Conservation (phyloP, 1,140 invertebrate genomes). For the Babylonia areolata region DNA sequence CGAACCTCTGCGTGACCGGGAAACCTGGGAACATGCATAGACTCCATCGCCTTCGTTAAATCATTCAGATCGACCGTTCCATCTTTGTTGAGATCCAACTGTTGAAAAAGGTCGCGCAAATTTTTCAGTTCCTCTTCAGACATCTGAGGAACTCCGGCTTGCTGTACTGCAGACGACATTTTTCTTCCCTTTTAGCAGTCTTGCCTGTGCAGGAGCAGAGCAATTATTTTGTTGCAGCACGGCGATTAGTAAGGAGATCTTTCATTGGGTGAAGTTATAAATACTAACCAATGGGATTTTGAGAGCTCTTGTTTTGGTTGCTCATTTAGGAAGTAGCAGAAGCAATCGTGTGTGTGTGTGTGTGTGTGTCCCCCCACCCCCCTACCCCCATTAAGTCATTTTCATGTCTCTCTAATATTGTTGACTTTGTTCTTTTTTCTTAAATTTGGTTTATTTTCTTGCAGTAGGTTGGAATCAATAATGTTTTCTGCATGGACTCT, state of each 20-base stretch:
- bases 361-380: too few species aligned
- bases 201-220: not conserved
- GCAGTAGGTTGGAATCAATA: too few species aligned
- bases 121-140: slow-evolving; percentile 52
- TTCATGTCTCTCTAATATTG: too few species aligned
- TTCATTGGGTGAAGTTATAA: not conserved
- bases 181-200: not conserved
- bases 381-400: too few species aligned
- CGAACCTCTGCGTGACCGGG: slow-evolving; percentile 90
- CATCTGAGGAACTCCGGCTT: not conserved
- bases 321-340: not conserved
- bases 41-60: slow-evolving; percentile 87
- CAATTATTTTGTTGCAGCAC: not conserved
- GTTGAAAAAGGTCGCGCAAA: slow-evolving; percentile 83
- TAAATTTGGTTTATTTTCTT: not conserved
- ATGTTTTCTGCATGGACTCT: too few species aligned
- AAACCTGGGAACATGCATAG: slow-evolving; percentile 87
- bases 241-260: not conserved
- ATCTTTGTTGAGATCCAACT: slow-evolving; percentile 94
- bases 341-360: not conserved
- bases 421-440: too few species aligned
- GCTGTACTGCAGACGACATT: not conserved
- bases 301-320: not conserved
- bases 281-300: not conserved
- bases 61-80: slow-evolving; percentile 96